phyloP scores from a whole-genome alignment of 2,113 vertebrate genomes.

The Nicator chloris region DNA sequence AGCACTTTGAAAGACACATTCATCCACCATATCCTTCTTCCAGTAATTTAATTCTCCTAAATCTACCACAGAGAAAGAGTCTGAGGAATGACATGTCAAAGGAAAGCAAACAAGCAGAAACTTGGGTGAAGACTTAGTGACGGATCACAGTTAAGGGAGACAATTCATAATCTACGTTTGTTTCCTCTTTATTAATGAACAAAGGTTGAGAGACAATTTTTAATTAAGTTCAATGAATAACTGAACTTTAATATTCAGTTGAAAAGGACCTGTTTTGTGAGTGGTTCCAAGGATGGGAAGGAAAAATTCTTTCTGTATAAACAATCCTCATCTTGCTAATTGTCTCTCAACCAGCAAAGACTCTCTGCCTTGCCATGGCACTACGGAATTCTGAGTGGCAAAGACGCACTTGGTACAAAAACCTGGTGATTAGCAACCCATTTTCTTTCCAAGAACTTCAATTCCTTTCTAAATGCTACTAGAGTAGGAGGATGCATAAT shows the following conservation, averaged over 20 bases:
- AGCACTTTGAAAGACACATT: not conserved
- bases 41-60: not conserved
- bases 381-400: not conserved
- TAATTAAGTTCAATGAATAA: not conserved
- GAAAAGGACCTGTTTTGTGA: not conserved
- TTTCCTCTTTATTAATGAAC: not conserved
- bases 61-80: not conserved
- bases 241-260: not conserved
- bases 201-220: not conserved
- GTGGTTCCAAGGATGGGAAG: not conserved
- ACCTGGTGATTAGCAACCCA: not conserved
- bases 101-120: not conserved
- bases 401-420: not conserved
- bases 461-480: slow-evolving; percentile 27
- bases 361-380: not conserved
- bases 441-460: not conserved
- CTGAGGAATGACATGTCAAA: not conserved
- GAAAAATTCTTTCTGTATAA: not conserved
- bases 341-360: not conserved
- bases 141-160: not conserved
- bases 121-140: not conserved
- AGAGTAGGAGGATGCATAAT: slow-evolving; percentile 29
- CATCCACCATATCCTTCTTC: not conserved
- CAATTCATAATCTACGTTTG: not conserved
- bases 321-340: not conserved